Evolutionary conservation across 2,888 invertebrate species (phyloP).

Genomic region (Sturmia bella): DNA sequence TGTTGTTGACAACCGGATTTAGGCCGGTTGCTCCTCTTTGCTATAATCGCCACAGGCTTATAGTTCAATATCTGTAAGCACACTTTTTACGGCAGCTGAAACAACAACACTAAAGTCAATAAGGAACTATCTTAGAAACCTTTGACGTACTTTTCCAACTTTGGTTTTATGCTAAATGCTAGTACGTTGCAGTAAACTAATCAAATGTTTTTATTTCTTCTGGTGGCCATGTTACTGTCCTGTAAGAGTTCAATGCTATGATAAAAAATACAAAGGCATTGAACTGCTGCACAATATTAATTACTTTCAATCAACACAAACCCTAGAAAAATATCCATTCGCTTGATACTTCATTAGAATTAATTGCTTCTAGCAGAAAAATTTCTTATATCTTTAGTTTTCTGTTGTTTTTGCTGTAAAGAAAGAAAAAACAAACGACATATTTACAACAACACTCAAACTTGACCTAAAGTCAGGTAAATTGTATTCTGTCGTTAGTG

Average conservation of each 20-base stretch:
- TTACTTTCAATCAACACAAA: slow-evolving; percentile 16
- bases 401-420: no score
- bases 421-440: not conserved
- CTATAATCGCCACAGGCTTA: no score
- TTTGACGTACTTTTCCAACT: no score
- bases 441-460: slow-evolving; percentile 16
- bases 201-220: not conserved
- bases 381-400: not conserved
- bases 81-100: no score
- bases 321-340: not conserved
- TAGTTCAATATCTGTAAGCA: no score
- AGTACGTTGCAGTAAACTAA: no score
- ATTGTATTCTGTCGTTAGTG: slow-evolving; percentile 20
- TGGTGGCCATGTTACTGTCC: not conserved
- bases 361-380: not conserved
- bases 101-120: no score
- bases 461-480: slow-evolving; percentile 31
- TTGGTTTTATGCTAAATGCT: no score
- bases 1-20: no score
- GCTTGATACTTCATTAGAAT: no score
- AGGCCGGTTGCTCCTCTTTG: no score
- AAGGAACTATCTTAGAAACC: no score
- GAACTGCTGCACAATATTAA: not conserved
- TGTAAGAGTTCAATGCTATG: slow-evolving; percentile 2
- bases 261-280: not conserved